These are phyloP conservation scores for Coptodon bakossiorum DNA, from an alignment of 2,113 vertebrate species.

Conservation along the genomic window DNA sequence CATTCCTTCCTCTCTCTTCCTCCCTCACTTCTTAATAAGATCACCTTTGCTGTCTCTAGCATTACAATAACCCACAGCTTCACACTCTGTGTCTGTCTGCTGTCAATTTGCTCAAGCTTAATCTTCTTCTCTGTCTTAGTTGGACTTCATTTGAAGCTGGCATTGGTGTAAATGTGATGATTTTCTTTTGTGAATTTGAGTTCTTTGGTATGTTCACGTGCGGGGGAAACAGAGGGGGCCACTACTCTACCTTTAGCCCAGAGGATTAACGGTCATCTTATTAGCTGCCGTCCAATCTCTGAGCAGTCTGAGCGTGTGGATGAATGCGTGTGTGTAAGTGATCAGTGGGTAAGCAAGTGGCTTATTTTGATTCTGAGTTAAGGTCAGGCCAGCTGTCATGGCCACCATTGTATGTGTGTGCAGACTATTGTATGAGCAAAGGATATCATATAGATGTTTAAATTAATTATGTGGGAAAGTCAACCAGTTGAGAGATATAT, in stretches of 20 bases:
- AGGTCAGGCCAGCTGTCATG: slow-evolving; percentile 4
- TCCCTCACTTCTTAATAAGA: background rate
- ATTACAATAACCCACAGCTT: background rate
- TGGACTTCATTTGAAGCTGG: background rate
- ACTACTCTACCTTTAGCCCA: slow-evolving; percentile 34
- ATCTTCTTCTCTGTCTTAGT: background rate
- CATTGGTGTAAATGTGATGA: background rate
- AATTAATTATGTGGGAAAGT: background rate
- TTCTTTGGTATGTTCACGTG: background rate
- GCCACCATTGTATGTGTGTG: background rate
- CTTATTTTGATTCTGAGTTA: slow-evolving; percentile 19
- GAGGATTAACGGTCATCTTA: slow-evolving; percentile 63
- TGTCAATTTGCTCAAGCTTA: background rate
- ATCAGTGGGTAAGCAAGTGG: background rate
- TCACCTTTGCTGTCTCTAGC: background rate
- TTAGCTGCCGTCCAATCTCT: slow-evolving; percentile 58
- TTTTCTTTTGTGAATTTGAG: background rate
- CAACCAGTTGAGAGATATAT: background rate
- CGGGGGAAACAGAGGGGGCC: background rate
- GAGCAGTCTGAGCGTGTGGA: background rate
- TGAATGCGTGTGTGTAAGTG: background rate
- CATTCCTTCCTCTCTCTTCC: background rate
- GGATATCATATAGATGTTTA: background rate
- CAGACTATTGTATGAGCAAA: background rate
- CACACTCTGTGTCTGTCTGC: background rate